Conservation (phyloP, 2,797 vertebrate genomes). For the Rhabdomys pumilio region DNA sequence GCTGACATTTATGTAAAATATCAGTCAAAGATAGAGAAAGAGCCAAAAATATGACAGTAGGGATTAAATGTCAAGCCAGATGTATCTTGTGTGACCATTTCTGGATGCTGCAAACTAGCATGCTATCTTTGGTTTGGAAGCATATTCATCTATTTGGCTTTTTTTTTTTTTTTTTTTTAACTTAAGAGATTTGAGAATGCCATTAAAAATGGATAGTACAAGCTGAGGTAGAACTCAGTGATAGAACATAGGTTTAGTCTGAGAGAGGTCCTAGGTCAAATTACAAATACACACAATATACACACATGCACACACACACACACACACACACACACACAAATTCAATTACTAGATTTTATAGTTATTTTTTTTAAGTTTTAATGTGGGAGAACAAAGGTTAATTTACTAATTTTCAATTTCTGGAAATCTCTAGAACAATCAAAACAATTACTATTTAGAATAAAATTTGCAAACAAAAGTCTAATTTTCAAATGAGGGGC, state of each 20-base stretch:
- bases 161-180: slow-evolving; percentile 54
- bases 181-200: slow-evolving; percentile 8
- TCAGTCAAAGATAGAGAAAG: slow-evolving; percentile 55
- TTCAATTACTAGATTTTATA: not conserved
- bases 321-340: not conserved
- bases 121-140: slow-evolving; percentile 82
- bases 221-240: not conserved
- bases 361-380: slow-evolving; percentile 34
- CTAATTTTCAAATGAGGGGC: slow-evolving; percentile 12
- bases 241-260: not conserved
- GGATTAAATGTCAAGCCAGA: slow-evolving; percentile 77
- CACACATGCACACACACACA: not conserved
- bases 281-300: not conserved
- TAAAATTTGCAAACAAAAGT: not conserved
- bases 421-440: slow-evolving; percentile 1
- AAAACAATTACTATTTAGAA: slow-evolving; percentile 18
- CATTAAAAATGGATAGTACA: not conserved
- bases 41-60: slow-evolving; percentile 79
- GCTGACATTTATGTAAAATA: slow-evolving; percentile 40
- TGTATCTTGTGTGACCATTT: slow-evolving; percentile 77
- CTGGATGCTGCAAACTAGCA: slow-evolving; percentile 68
- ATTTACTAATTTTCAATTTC: slow-evolving; percentile 51
- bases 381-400: slow-evolving; percentile 23
- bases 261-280: not conserved
- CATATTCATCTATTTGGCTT: slow-evolving; percentile 31